Evolutionary conservation across 2,888 invertebrate genomes (phyloP).

Genomic region (Torymus tubicola): DNA sequence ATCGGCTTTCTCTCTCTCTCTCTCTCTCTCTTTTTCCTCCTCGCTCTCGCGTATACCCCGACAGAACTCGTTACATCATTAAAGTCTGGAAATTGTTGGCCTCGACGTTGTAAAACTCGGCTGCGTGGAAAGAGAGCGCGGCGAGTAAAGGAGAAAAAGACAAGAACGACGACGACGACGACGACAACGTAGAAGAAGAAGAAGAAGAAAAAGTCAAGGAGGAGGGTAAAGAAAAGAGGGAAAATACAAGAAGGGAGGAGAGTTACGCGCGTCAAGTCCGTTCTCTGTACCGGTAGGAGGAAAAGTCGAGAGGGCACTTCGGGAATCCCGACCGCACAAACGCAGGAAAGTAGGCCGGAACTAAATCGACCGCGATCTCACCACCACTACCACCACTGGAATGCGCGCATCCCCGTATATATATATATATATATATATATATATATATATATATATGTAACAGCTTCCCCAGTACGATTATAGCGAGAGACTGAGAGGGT

Average conservation of each 20-base stretch:
- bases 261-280: too few relatives aligned
- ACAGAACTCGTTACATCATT: slow-evolving; percentile 42
- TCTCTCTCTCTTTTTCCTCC: slow-evolving; percentile 47
- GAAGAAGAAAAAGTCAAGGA: too few relatives aligned
- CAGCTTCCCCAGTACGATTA: slow-evolving; percentile 46
- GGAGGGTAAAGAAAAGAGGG: too few relatives aligned
- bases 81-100: slow-evolving; percentile 30
- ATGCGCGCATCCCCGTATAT: slow-evolving; percentile 35
- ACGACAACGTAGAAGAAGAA: too few relatives aligned
- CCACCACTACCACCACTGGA: slow-evolving; percentile 3
- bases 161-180: neutral
- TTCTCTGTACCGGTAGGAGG: neutral
- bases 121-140: neutral
- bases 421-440: too few relatives aligned
- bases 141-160: neutral
- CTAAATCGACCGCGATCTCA: slow-evolving; percentile 41
- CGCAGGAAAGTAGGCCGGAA: slow-evolving; percentile 54
- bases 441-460: too few relatives aligned
- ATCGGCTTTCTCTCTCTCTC: slow-evolving; percentile 38
- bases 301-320: slow-evolving; percentile 17
- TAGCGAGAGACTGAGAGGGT: slow-evolving; percentile 17
- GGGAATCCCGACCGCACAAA: neutral
- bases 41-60: neutral
- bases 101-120: neutral
- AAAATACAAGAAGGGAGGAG: too few relatives aligned